Evolutionary conservation across 2,888 invertebrate species (phyloP), one percentile per base, ranked within the genome.

Genomic region (Pollenia labialis): DNA sequence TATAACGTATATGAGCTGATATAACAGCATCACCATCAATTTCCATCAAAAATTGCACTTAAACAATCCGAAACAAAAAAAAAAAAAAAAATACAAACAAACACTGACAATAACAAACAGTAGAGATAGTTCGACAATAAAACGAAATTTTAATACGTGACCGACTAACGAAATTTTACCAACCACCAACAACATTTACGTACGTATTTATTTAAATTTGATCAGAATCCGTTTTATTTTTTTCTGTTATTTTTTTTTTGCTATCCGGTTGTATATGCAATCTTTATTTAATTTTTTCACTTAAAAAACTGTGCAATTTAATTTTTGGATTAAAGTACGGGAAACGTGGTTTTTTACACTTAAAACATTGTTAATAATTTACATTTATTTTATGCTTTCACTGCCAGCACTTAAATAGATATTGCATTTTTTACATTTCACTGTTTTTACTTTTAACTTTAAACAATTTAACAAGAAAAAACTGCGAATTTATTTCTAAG

Each of bases 21-120:
- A 50, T 60, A 76, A 52, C 52, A 66, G 72, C 72, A 72, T 71
- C 68, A 66, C 54, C 81, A 81, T 81, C 44, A 77, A 79, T 81
- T 81, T 84, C 69, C 87, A 84, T 84, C 81, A 87, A 84, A 81
- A 68, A 62, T 71, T 64, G 46, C 75, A 75, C 77, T 72, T 77
- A 81, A 77, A 72, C n/a, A 66, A 48, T 81, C 46, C 10, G 54
- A 46, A 54, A 32, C 1, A 52, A 62, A 76, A 62, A 23, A 23
- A 23, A 23, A 23, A 23, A 23, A 2, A 23, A 1, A 23, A 52
- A 75, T 14, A 32, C 4, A 32, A 4, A 32, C 32, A 6, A 50
- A 3, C 46, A 50, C 14, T 48, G 10, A 46, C 32, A 23, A 42
- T 50, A 52, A 64, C 40, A 52, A 48, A 23, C 10, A 16, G 14